phyloP scores from a whole-genome alignment of 1,140 invertebrate genomes.

The Cylas formicarius region DNA sequence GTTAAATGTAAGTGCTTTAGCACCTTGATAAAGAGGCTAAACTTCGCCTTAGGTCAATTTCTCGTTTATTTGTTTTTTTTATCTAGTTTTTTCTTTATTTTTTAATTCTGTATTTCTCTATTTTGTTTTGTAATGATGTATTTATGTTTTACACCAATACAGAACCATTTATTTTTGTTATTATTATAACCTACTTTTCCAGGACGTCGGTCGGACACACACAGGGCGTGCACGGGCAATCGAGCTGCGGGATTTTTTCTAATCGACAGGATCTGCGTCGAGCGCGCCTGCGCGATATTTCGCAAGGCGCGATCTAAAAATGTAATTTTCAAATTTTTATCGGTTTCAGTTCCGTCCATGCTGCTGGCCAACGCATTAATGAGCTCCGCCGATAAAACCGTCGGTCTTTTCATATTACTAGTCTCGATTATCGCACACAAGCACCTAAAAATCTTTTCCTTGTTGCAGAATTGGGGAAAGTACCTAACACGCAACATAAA shows the following conservation, averaged over 20 bases:
- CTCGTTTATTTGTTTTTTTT: too few relatives aligned
- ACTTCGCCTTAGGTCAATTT: too few relatives aligned
- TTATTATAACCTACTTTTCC: conserved; percentile 21
- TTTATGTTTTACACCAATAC: too few relatives aligned
- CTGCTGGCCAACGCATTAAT: conserved; percentile 7
- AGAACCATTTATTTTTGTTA: too few relatives aligned
- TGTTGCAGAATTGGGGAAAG: too few relatives aligned
- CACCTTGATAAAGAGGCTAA: too few relatives aligned
- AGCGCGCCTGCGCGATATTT: conserved; percentile 8
- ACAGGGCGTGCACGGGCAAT: conserved; percentile 27
- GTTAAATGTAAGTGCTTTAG: too few relatives aligned
- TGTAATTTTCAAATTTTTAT: conserved; percentile 18
- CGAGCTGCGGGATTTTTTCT: conserved; percentile 26
- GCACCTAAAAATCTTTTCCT: too few relatives aligned
- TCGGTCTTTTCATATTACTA: conserved; percentile 27
- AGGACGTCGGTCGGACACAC: conserved; percentile 17
- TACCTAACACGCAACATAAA: too few relatives aligned
- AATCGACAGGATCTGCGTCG: conserved; percentile 21
- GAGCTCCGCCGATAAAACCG: conserved; percentile 15
- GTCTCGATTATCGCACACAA: conserved; percentile 26
- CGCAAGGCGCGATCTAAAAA: conserved; percentile 18
- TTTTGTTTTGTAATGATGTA: too few relatives aligned
- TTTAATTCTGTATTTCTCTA: too few relatives aligned
- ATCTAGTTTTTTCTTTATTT: too few relatives aligned
- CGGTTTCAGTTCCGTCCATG: conserved; percentile 10